These are phyloP conservation scores for Xylocampa areola DNA, from an alignment of 2,888 invertebrate species.

Conservation along the genomic window DNA sequence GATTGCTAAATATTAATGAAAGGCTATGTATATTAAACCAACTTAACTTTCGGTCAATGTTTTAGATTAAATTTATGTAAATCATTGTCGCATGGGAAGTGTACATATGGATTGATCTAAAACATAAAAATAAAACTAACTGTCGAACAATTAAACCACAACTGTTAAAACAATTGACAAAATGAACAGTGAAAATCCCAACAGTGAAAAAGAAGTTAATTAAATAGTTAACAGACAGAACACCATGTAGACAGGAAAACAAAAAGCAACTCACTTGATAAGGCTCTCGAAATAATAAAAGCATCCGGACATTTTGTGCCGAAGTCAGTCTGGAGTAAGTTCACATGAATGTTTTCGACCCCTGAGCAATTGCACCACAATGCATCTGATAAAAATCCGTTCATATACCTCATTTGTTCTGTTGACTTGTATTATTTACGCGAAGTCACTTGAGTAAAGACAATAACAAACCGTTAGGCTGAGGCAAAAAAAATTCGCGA, in stretches of 20 bases:
- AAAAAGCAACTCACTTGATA: conserved; percentile 79
- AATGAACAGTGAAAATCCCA: no score
- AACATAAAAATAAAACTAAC: background rate
- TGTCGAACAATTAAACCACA: background rate
- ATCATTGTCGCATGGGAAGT: no score
- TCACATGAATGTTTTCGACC: conserved; percentile 80
- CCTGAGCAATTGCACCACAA: conserved; percentile 76
- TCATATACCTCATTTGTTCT: conserved; percentile 55
- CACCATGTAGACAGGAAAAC: conserved; percentile 74
- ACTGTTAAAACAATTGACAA: no score
- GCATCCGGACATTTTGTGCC: conserved; percentile 73
- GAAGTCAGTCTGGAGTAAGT: conserved; percentile 58
- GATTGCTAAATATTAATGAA: no score
- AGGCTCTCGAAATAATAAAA: conserved; percentile 82
- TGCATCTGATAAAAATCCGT: conserved; percentile 83
- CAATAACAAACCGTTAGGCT: conserved; percentile 56
- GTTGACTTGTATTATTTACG: conserved; percentile 49
- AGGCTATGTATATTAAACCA: no score
- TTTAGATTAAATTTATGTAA: no score
- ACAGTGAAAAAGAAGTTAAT: background rate
- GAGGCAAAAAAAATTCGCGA: no score
- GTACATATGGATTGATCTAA: no score
- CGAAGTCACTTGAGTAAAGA: conserved; percentile 45
- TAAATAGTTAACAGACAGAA: conserved; percentile 36
- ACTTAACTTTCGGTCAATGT: no score